Base-by-base conservation (phyloP, 2,797 vertebrate genomes). In the Rhadinocentrus ornatus region DNA sequence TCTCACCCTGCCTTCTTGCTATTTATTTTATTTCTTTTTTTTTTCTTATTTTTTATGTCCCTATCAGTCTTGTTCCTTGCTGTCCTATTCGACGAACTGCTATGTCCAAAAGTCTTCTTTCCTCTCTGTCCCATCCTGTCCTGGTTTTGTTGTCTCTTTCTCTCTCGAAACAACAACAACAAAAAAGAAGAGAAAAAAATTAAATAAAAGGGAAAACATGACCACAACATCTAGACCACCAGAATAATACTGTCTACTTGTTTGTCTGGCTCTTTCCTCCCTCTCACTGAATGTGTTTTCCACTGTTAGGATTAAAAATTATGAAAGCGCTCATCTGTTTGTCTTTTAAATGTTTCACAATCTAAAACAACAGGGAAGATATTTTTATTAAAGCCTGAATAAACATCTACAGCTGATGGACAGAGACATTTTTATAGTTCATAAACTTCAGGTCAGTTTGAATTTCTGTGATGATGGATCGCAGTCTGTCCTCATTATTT, bases 361-460 rank as follows among this genome's bases (percentile, higher is more conserved):
- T 44, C 54, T 73, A 53, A 71, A 71, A 65, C 57, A 76, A 73
- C 77, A 82, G 46, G n/a, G 3, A 32, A 6, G 31, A 35, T 75
- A 24, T 77, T 77, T 68, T 76, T 29, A 57, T 41, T 22, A 20
- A 58, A 54, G 70, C 62, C 62, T 62, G 22, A 68, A 71, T 75
- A 71, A 86, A 83, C 84, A 86, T 41, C 4, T 39, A 31, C 16
- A 2, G 62, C 50, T 55, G 68, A 75, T n/a, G 18, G 48, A 66
- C 13, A 4, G 62, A 41, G 75, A 66, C 35, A 5, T 53, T 66
- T 75, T 73, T 53, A 66, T 56, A 59, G 66, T 18, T 6, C 24
- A 44, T 69, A 73, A 55, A 65, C 70, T 32, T 54, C 15, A 32
- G 56, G 67, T 62, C 53, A 52, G 41, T 63, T 59, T 62, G n/a